Evolutionary conservation across 2,888 invertebrate species (phyloP).

Genomic region (Pandemis corylana): DNA sequence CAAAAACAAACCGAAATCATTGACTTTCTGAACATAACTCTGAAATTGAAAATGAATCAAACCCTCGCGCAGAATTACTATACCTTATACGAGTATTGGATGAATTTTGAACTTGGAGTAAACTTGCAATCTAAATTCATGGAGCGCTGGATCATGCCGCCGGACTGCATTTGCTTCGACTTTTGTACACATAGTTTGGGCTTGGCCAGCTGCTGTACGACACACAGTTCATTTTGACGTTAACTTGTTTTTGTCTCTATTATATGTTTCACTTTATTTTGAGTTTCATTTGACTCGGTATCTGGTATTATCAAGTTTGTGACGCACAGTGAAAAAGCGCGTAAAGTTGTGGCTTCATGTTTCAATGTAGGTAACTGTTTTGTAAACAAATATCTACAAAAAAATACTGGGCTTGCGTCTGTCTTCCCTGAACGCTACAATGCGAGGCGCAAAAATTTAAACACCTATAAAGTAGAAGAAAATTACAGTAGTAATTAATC

Average conservation of each 20-base stretch:
- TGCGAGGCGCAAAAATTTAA: too few species aligned
- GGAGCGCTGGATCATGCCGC: conserved; percentile 59
- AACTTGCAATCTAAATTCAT: conserved; percentile 82
- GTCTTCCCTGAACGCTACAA: too few species aligned
- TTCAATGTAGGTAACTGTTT: too few species aligned
- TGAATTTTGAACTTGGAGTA: conserved; percentile 77
- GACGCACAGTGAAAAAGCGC: too few species aligned
- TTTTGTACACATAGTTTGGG: conserved; percentile 58
- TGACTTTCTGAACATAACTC: conserved; percentile 3
- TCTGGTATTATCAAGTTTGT: too few species aligned
- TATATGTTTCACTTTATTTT: not conserved
- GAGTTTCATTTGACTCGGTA: too few species aligned
- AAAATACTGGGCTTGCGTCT: too few species aligned
- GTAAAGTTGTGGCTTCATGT: too few species aligned
- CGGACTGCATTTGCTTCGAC: conserved; percentile 58
- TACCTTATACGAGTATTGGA: conserved; percentile 56
- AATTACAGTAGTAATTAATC: too few species aligned
- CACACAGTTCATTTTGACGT: not conserved
- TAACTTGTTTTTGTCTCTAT: not conserved
- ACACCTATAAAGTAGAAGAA: too few species aligned
- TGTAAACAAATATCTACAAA: too few species aligned
- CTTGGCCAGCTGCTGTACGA: conserved; percentile 42
- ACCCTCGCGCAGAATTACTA: conserved; percentile 40
- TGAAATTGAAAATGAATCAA: conserved; percentile 23
- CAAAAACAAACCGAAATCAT: not conserved